Evolutionary conservation across 2,888 invertebrate genomes (phyloP).

Genomic region (Rotaria socialis): DNA sequence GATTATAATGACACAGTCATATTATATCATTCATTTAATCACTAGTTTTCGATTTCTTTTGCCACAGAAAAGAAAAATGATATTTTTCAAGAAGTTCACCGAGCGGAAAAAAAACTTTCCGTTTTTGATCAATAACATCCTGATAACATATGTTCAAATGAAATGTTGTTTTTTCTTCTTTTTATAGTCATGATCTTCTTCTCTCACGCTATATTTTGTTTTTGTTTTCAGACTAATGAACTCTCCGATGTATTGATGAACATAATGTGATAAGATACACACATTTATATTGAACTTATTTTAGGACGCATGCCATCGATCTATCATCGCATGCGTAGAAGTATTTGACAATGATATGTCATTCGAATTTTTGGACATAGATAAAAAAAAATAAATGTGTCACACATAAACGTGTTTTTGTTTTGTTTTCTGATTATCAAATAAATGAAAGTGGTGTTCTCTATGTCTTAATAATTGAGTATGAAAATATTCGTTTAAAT

Average conservation of each 20-base stretch:
- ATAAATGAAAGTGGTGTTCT: background rate
- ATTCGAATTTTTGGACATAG: conserved; percentile 26
- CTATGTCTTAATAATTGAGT: background rate
- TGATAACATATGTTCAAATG: conserved; percentile 7
- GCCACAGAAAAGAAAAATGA: no score
- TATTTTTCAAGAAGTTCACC: background rate
- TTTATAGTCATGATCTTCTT: background rate
- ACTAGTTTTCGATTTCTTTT: background rate
- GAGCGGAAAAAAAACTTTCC: background rate
- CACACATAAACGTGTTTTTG: background rate
- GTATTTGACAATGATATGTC: conserved; percentile 2
- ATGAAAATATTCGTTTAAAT: background rate
- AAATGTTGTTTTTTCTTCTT: background rate
- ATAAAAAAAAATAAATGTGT: background rate
- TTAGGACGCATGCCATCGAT: conserved; percentile 21
- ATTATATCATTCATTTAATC: background rate
- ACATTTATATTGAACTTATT: background rate
- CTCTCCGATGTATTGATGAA: background rate
- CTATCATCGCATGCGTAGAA: background rate
- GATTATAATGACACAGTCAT: background rate
- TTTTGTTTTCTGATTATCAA: conserved; percentile 1
- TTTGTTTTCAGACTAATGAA: background rate
- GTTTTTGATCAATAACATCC: background rate
- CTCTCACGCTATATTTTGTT: background rate
- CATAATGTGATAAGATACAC: background rate